Base-by-base conservation (phyloP, 2,113 vertebrate species). In the Rhinogobius similis region DNA sequence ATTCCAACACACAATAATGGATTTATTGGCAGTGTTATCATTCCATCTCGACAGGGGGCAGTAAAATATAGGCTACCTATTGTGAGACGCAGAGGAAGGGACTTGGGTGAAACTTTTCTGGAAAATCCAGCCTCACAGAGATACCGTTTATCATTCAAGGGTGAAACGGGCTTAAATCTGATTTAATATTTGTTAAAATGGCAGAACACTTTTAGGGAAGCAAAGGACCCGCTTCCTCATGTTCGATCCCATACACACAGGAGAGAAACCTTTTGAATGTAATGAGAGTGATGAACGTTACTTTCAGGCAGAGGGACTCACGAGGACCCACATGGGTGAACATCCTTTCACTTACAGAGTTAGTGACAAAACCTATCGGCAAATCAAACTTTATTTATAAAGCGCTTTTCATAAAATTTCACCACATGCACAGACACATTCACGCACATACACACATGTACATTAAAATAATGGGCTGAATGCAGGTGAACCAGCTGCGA, bases 241-340 rank as follows among this genome's bases (percentile, higher is more conserved):
- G 62, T 46, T 18, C 89, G 0, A 61, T 86, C 87, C 1, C 88
- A 91, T 81, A 89, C 87, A 91, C 82, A 89, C 87, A 0, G 87
- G 87, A 5, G 89, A 91, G 71, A 91, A 90, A 55, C 89, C 89
- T 8, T 91, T 88, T 59, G 67, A 61, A 32, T 91, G 89, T 63
- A 76, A 36, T 24, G 2, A 81, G 58, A 90, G 89, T 5, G 84
- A 85, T 16, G 82, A 86, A 63, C 43, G 78, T 78, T 91, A 84
- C 68, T 84, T 86, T 38, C 89, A 88, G 18, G 85, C 89, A 0
- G 89, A 90, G 26, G 82, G 87, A 3, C 86, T 90, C 0, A 91
- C 87, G 59, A 82, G 82, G 63, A 87, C 76, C 39, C 89, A 91
- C 88, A 90, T 82, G 0, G 88, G 88, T 10, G 86, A 89, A 23